Conservation (phyloP, 2,888 invertebrate species). For the Phyllotreta cruciferae region DNA sequence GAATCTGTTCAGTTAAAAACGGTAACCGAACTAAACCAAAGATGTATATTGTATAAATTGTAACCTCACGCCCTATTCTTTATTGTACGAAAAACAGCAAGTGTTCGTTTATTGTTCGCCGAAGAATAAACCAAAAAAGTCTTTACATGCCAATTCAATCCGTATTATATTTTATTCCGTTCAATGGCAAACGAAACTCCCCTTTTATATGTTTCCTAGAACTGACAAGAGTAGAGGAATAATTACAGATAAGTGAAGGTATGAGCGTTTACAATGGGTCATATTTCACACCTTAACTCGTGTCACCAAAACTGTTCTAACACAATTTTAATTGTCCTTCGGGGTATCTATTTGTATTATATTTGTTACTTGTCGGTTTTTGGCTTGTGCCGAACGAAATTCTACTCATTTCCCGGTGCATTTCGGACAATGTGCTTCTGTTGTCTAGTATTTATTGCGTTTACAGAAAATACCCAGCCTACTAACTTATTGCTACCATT, state of each 20-base stretch:
- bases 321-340: slow-evolving; percentile 47
- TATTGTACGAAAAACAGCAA: slow-evolving; percentile 26
- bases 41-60: slow-evolving; percentile 17
- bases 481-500: background rate
- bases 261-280: slow-evolving; percentile 43
- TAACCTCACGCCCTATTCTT: slow-evolving; percentile 21
- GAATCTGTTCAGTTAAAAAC: background rate
- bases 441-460: slow-evolving; percentile 11
- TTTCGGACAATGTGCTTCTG: slow-evolving; percentile 27
- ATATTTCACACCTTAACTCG: slow-evolving; percentile 45
- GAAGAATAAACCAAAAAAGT: slow-evolving; percentile 23
- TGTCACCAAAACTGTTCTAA: slow-evolving; percentile 47
- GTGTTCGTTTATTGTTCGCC: slow-evolving; percentile 32
- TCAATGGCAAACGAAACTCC: slow-evolving; percentile 37
- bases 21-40: slow-evolving; percentile 13
- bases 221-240: slow-evolving; percentile 31
- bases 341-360: slow-evolving; percentile 24
- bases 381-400: slow-evolving; percentile 41
- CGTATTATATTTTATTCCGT: slow-evolving; percentile 4
- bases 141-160: slow-evolving; percentile 14
- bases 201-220: slow-evolving; percentile 39
- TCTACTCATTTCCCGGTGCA: slow-evolving; percentile 46
- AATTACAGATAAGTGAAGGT: slow-evolving; percentile 39
- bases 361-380: slow-evolving; percentile 37
- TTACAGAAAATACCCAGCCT: background rate